A percentile compares a stretch with the other conserved stretches of the same genome.
phyloP scores from a whole-genome alignment of 2,113 vertebrate species.

The Sula dactylatra region DNA sequence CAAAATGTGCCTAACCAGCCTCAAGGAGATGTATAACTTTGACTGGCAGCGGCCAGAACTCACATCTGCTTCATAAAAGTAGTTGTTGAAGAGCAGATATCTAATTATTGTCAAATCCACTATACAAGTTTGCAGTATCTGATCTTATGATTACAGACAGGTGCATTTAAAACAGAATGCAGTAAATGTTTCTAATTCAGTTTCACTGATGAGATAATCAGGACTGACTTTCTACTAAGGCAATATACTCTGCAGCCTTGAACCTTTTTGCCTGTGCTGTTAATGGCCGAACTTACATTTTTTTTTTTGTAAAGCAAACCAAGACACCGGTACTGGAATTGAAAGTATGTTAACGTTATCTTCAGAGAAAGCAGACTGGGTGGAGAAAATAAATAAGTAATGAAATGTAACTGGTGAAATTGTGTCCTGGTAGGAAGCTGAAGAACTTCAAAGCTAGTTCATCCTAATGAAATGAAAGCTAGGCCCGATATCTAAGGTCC shows the following conservation, averaged over 20 bases:
- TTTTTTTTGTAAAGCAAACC: background rate
- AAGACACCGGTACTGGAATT: background rate
- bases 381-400: background rate
- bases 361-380: background rate
- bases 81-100: background rate
- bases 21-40: background rate
- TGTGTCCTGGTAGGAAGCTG: background rate
- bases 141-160: slow-evolving; percentile 24
- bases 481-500: background rate
- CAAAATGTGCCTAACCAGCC: background rate
- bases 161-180: slow-evolving; percentile 17
- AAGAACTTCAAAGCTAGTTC: slow-evolving; percentile 3
- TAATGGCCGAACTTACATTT: background rate
- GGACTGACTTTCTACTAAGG: background rate
- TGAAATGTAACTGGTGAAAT: background rate
- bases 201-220: slow-evolving; percentile 25
- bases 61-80: background rate
- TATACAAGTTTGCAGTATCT: background rate
- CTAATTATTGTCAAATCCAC: slow-evolving; percentile 48
- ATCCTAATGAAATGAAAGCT: background rate
- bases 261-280: background rate
- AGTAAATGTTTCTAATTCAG: slow-evolving; percentile 33
- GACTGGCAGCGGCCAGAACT: background rate
- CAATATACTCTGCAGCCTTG: background rate
- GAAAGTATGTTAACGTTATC: background rate